Conservation (phyloP, 1,140 invertebrate genomes). For the Rhyacophila brunnea region DNA sequence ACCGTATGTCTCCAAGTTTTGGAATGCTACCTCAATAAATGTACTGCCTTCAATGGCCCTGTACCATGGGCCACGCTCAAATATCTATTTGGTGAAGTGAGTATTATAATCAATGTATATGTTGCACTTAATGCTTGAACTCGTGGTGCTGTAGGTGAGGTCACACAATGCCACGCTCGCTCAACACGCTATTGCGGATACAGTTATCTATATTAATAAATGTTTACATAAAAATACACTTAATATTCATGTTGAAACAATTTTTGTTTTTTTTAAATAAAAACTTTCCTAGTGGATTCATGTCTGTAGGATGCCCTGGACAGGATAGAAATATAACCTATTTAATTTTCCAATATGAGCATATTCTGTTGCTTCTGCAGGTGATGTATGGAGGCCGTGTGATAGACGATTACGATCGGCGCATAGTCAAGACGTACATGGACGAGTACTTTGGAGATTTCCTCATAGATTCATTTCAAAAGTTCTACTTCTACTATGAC, state of each 20-base stretch:
- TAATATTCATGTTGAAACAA: background rate
- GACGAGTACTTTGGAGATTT: slow-evolving; percentile 93
- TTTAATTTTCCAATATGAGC: too few relatives aligned
- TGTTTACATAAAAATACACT: slow-evolving; percentile 1
- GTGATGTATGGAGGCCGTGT: slow-evolving; percentile 92
- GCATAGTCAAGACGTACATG: slow-evolving; percentile 85
- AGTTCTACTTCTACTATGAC: slow-evolving; percentile 84
- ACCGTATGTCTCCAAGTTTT: slow-evolving; percentile 81
- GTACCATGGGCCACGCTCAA: slow-evolving; percentile 88
- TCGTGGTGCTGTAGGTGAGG: too few relatives aligned
- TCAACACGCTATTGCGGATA: too few relatives aligned
- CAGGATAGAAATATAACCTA: too few relatives aligned
- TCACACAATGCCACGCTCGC: too few relatives aligned
- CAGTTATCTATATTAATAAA: too few relatives aligned
- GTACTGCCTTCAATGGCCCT: slow-evolving; percentile 57
- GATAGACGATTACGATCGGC: slow-evolving; percentile 84
- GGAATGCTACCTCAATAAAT: slow-evolving; percentile 77
- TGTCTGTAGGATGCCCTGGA: too few relatives aligned
- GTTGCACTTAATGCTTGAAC: too few relatives aligned
- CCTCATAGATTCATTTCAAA: slow-evolving; percentile 84
- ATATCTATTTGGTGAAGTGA: slow-evolving; percentile 86
- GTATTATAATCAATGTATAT: slow-evolving; percentile 28
- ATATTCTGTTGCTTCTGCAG: too few relatives aligned
- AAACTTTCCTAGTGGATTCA: too few relatives aligned
- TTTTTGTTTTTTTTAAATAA: too few relatives aligned